Base-by-base conservation (phyloP, 2,113 vertebrate species). In the Silurus glanis region DNA sequence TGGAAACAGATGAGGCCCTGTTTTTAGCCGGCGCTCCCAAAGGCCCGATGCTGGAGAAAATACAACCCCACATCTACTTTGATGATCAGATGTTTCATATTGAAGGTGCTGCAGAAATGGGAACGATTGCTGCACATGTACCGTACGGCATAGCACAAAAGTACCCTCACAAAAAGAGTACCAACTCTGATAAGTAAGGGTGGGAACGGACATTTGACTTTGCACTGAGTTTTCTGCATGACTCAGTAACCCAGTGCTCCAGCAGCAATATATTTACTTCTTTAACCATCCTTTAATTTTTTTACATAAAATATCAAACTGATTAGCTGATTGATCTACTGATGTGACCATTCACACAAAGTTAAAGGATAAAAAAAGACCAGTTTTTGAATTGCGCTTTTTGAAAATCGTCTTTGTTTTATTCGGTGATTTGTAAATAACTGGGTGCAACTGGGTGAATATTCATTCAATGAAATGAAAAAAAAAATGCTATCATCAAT, bases 1-100 rank as follows among this genome's bases (percentile, higher is more conserved):
- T 99, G 91, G 98, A 99, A 94, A 98, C 96, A 0, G 98, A 99
- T 2, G 98, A 99, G 85, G 98, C 98, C 37, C 87, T 99, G 83
- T 99, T 99, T 91, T 94, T 99, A 17, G 98, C 98, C 0, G 98
- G 98, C 0, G 98, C 98, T 0, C 97, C 97, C 58, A 99, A 99
- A 87, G 98, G 97, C 0, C 98, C 98, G 0, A 95, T 99, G 92
- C 94, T 99, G 1, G 97, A 95, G 93, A 99, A 99, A 94, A 99
- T 99, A 90, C 92, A 96, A 9, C 98, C 98, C 0, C 98, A 99
- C 93, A 99, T 99, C 93, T 99, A 97, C 94, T 99, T 99, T 0
- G 98, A 99, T 0, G 98, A 99, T 92, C 98, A 99, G 95, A 99
- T 99, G 98, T 98, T 99, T 92, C 98, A 99, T 0, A 96, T 99